Evolutionary conservation across 2,888 invertebrate species (phyloP).

Genomic region (Trichogramma evanescens): DNA sequence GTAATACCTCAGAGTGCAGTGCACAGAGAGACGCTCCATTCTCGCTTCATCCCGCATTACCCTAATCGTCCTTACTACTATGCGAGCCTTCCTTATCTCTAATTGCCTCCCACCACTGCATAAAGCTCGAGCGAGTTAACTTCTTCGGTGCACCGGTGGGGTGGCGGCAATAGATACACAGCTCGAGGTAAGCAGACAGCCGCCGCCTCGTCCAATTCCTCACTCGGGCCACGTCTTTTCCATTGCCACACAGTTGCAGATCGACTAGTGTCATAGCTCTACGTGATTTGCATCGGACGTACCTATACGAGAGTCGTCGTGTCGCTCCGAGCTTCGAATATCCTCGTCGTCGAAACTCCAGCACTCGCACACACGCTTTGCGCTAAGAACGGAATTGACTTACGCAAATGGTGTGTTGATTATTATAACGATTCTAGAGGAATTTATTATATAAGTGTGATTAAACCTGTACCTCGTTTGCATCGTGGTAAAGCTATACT

Average conservation of each 20-base stretch:
- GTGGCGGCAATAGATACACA: no score
- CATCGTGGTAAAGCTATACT: no score
- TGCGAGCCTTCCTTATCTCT: neutral
- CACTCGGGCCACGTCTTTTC: slow-evolving; percentile 1
- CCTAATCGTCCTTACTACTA: slow-evolving; percentile 5
- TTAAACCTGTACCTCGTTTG: no score
- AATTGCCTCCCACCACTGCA: slow-evolving; percentile 2
- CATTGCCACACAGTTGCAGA: neutral
- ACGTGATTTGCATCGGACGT: slow-evolving; percentile 26
- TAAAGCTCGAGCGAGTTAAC: slow-evolving; percentile 21
- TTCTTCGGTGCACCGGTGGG: neutral
- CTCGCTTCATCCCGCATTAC: slow-evolving; percentile 5
- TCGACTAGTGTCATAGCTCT: slow-evolving; percentile 22
- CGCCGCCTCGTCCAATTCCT: neutral
- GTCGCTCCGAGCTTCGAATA: neutral
- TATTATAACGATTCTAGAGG: no score
- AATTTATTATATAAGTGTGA: no score
- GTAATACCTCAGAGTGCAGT: neutral
- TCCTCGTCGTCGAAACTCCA: neutral
- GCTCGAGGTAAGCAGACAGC: no score
- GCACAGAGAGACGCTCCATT: neutral
- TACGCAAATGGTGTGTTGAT: no score
- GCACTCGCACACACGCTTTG: neutral
- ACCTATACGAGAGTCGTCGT: slow-evolving; percentile 9
- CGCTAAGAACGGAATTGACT: neutral